Percentiles rank a stretch among this genome's conserved stretches.
Conservation (phyloP, 2,113 vertebrate species). For the Brevimyrus niger region DNA sequence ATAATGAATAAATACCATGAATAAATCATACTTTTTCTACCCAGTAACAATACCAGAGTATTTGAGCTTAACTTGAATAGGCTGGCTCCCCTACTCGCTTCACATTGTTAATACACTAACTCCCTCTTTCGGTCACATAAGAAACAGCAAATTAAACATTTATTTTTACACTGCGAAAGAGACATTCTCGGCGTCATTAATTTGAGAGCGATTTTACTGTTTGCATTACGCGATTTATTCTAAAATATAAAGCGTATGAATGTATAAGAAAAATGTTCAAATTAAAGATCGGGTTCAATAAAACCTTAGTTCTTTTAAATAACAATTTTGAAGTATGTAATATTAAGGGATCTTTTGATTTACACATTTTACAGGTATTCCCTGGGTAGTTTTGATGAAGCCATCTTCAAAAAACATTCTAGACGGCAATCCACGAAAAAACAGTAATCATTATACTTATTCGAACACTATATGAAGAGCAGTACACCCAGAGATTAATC, state of each 20-base stretch:
- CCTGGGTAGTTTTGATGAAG: not conserved
- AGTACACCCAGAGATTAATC: not conserved
- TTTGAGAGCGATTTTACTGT: not conserved
- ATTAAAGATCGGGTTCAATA: not conserved
- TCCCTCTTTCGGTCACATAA: not conserved
- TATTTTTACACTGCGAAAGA: not conserved
- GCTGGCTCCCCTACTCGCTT: not conserved
- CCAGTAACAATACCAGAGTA: not conserved
- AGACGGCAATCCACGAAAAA: not conserved
- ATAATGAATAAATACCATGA: not conserved
- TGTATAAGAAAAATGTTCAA: not conserved
- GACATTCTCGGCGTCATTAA: not conserved
- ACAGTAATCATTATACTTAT: slow-evolving; percentile 1
- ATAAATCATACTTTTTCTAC: not conserved
- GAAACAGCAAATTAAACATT: not conserved
- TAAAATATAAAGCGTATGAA: not conserved
- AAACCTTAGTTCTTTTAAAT: not conserved
- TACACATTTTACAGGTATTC: not conserved
- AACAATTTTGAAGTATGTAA: not conserved
- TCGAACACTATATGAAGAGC: slow-evolving; percentile 8
- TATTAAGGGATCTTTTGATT: not conserved
- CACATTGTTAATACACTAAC: not conserved
- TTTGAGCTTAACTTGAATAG: not conserved
- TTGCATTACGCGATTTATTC: not conserved
- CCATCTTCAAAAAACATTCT: not conserved